Percentiles rank a stretch among this genome's conserved stretches.
phyloP scores from a whole-genome alignment of 2,113 vertebrate genomes.

The Atherinomorus stipes region DNA sequence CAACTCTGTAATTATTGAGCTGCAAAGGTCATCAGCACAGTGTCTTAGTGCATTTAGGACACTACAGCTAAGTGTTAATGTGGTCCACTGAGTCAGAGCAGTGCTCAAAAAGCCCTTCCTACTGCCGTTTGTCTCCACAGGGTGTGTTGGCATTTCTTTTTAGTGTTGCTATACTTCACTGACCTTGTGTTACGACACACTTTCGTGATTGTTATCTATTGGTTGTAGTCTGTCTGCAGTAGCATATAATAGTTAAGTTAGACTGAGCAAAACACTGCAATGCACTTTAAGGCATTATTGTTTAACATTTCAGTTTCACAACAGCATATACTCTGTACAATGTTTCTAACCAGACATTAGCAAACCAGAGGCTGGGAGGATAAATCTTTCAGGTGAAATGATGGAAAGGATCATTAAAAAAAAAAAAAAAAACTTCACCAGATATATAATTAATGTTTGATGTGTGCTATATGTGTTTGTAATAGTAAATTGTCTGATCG shows the following conservation, averaged over 20 bases:
- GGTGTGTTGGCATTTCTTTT: slow-evolving; percentile 45
- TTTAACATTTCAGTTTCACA: slow-evolving; percentile 36
- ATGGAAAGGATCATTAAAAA: slow-evolving; percentile 43
- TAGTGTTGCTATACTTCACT: slow-evolving; percentile 32
- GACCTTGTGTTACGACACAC: slow-evolving; percentile 47
- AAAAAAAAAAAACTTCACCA: slow-evolving; percentile 27
- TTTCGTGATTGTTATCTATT: slow-evolving; percentile 68
- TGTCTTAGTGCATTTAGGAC: slow-evolving; percentile 53
- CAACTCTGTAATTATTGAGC: slow-evolving; percentile 54
- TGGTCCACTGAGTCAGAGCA: slow-evolving; percentile 32
- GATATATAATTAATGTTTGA: slow-evolving; percentile 72
- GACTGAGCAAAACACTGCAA: slow-evolving; percentile 58
- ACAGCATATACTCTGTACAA: slow-evolving; percentile 35
- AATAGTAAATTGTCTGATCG: slow-evolving; percentile 56
- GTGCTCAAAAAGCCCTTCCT: slow-evolving; percentile 39
- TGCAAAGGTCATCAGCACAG: slow-evolving; percentile 45
- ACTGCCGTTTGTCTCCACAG: slow-evolving; percentile 45
- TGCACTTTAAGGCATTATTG: slow-evolving; percentile 59
- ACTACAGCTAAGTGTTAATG: slow-evolving; percentile 33
- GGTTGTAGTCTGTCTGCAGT: slow-evolving; percentile 60
- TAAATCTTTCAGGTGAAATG: slow-evolving; percentile 41
- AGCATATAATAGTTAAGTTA: slow-evolving; percentile 57
- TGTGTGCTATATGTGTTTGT: slow-evolving; percentile 63
- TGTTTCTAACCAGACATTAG: slow-evolving; percentile 17
- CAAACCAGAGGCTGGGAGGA: slow-evolving; percentile 29